These are phyloP conservation scores for Cardinalis cardinalis DNA, from an alignment of 2,113 vertebrate species.

Conservation along the genomic window DNA sequence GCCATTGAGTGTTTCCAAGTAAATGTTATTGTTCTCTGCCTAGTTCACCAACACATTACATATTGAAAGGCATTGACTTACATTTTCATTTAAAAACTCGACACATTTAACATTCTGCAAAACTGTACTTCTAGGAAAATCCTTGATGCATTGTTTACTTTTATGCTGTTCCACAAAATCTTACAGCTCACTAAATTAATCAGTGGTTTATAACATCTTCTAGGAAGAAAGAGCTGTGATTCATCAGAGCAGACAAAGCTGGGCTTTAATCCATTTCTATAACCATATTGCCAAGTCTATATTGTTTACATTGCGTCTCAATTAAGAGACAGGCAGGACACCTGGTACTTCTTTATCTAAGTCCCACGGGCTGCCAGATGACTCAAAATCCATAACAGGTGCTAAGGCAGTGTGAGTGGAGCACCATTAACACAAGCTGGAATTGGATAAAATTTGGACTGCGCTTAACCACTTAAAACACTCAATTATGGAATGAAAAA, in stretches of 20 bases:
- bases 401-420: constrained; percentile 73
- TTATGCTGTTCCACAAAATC: constrained; percentile 21
- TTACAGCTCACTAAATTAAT: constrained; percentile 64
- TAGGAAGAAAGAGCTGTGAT: constrained; percentile 68
- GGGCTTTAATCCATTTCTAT: constrained; percentile 75
- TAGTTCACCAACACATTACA: background rate
- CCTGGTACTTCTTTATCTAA: constrained; percentile 81
- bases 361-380: constrained; percentile 79
- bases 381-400: constrained; percentile 83
- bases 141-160: constrained; percentile 29
- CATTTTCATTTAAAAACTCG: background rate
- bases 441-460: constrained; percentile 72
- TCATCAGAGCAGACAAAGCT: constrained; percentile 72
- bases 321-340: constrained; percentile 80
- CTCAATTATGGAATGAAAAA: constrained; percentile 72
- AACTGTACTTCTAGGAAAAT: background rate
- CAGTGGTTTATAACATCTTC: constrained; percentile 57
- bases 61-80: background rate
- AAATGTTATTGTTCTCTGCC: background rate
- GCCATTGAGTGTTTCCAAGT: background rate
- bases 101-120: background rate
- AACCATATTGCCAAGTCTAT: constrained; percentile 77
- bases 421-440: constrained; percentile 67
- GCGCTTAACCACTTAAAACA: constrained; percentile 68
- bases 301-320: constrained; percentile 79